Percentiles rank a stretch among this genome's conserved stretches.
Evolutionary conservation across 1,140 invertebrate species (phyloP).

Genomic region (Lepidurus arcticus): DNA sequence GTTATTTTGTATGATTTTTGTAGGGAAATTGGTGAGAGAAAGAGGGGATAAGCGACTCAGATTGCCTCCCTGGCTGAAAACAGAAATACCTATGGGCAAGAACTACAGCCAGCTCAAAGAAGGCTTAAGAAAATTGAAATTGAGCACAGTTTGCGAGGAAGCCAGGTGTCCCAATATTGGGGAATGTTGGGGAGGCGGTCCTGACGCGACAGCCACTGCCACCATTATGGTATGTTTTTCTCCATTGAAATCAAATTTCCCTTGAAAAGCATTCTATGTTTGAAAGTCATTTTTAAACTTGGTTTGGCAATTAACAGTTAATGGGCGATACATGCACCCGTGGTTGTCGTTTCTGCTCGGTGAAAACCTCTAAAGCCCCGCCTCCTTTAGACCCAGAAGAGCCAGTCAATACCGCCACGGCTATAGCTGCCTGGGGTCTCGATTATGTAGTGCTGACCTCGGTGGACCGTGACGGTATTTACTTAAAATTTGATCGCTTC

Average conservation of each 20-base stretch:
- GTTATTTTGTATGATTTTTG: constrained; percentile 25
- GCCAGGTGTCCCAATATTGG: constrained; percentile 98
- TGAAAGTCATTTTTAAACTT: constrained; percentile 16
- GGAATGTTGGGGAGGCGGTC: constrained; percentile 97
- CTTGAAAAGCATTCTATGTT: constrained; percentile 29
- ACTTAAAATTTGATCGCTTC: constrained; percentile 10
- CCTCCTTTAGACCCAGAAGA: constrained; percentile 85
- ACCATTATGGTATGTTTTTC: constrained; percentile 71
- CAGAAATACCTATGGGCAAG: constrained; percentile 80
- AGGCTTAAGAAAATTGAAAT: constrained; percentile 76
- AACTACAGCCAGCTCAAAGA: constrained; percentile 81
- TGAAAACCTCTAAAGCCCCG: constrained; percentile 91
- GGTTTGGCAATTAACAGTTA: constrained; percentile 54
- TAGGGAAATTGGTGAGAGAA: constrained; percentile 67
- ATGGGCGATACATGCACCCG: constrained; percentile 88
- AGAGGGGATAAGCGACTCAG: constrained; percentile 76
- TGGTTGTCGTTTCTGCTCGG: constrained; percentile 93
- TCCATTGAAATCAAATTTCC: constrained; percentile 30
- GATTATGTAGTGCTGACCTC: constrained; percentile 98
- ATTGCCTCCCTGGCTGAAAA: constrained; percentile 95
- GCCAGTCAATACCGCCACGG: constrained; percentile 85
- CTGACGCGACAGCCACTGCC: constrained; percentile 76
- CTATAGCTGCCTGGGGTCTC: constrained; percentile 88
- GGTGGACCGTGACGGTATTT: constrained; percentile 87
- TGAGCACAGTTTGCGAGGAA: constrained; percentile 98